These are phyloP conservation scores for Sarcophaga peregrina DNA, from an alignment of 1,140 invertebrate species.

Conservation along the genomic window DNA sequence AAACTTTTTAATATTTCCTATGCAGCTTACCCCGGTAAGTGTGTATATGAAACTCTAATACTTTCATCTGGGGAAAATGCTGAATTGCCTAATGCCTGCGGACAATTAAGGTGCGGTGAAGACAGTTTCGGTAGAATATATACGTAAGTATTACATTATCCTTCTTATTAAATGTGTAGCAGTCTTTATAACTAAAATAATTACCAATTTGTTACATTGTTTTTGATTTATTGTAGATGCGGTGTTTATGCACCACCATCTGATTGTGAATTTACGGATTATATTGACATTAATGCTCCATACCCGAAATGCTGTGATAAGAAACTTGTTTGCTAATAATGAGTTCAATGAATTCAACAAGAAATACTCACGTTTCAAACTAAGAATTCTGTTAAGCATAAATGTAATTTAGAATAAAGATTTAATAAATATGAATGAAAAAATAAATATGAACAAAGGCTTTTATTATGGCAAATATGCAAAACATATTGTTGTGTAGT, in stretches of 20 bases:
- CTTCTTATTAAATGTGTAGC: too few relatives aligned
- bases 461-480: too few relatives aligned
- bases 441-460: too few relatives aligned
- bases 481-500: too few relatives aligned
- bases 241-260: not conserved
- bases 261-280: not conserved
- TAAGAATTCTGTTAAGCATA: too few relatives aligned
- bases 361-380: not conserved
- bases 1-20: not conserved
- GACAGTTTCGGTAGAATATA: constrained; percentile 16
- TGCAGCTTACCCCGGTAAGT: constrained; percentile 18
- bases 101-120: not conserved
- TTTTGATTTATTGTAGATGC: not conserved
- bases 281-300: not conserved
- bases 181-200: not conserved
- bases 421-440: too few relatives aligned
- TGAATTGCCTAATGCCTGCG: not conserved
- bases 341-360: not conserved
- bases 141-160: too few relatives aligned
- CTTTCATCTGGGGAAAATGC: constrained; percentile 4
- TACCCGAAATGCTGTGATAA: not conserved
- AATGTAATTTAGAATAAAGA: too few relatives aligned
- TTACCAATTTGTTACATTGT: not conserved
- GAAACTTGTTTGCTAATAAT: constrained; percentile 8
- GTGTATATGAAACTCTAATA: not conserved